Evolutionary conservation across 1,140 invertebrate genomes (phyloP), one percentile per base, ranked within the genome.

Genomic region (Pygmarrhopalites habei): DNA sequence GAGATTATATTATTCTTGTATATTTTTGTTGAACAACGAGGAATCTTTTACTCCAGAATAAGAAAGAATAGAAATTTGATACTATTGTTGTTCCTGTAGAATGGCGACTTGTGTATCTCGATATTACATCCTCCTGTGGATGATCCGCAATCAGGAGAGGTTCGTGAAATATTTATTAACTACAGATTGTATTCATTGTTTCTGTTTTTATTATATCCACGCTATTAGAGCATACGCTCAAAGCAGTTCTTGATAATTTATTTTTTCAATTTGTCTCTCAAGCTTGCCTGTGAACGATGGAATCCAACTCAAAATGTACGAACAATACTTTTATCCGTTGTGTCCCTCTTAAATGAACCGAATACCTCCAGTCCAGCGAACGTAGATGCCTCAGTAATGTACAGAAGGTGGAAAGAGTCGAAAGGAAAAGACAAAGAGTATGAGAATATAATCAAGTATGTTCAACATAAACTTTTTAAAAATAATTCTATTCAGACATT

Each of bases 231-330:
- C 77, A 98, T 70, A 93, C 96, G n/a, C n/a, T n/a, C n/a, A n/a
- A n/a, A n/a, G n/a, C n/a, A n/a, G n/a, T n/a, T n/a, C n/a, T n/a
- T n/a, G n/a, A n/a, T n/a, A n/a, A n/a, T n/a, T n/a, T n/a, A n/a
- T n/a, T n/a, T n/a, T n/a, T n/a, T n/a, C n/a, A n/a, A n/a, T n/a
- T n/a, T n/a, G n/a, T n/a, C n/a, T n/a, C n/a, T n/a, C n/a, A n/a
- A n/a, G n/a, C 77, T 98, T 70, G 94, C 97, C 0, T 98, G 94
- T 78, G 97, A 99, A 80, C 87, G 96, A 77, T 99, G 97, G 96
- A 99, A 99, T 82, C 97, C 97, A 30, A 99, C 97, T 59, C 97
- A 99, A 81, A 98, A 93, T 76, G 96, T 99, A 64, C 87, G 95
- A 75, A 99, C 96, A 60, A 94, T 99, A 73, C 80, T 99, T 59